phyloP scores from a whole-genome alignment of 2,888 invertebrate species.

The Meliscaeva auricollis region DNA sequence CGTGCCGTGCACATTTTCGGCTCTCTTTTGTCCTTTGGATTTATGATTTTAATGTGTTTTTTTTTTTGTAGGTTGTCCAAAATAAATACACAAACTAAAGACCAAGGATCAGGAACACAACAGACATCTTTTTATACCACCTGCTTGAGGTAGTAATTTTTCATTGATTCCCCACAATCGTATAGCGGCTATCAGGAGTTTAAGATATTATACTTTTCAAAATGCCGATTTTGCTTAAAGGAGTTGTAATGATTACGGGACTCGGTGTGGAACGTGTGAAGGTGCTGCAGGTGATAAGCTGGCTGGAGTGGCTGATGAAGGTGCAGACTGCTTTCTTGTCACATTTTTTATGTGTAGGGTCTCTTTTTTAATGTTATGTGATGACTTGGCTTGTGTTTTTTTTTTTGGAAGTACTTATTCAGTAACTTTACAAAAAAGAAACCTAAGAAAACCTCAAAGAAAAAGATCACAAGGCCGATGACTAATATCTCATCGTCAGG shows the following conservation, averaged over 20 bases:
- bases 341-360: not conserved
- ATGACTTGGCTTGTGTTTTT: too few species aligned
- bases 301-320: not conserved
- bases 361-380: not conserved
- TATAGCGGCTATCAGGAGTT: conserved; percentile 40
- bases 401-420: too few species aligned
- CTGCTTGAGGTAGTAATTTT: conserved; percentile 66
- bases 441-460: too few species aligned
- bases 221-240: conserved; percentile 59
- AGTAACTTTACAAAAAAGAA: too few species aligned
- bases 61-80: conserved; percentile 10
- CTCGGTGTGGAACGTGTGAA: conserved; percentile 13
- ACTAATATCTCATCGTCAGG: too few species aligned
- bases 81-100: conserved; percentile 28
- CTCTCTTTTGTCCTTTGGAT: conserved; percentile 58
- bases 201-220: conserved; percentile 54
- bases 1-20: conserved; percentile 22
- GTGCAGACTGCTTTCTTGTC: not conserved
- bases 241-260: conserved; percentile 37
- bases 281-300: conserved; percentile 59
- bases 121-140: conserved; percentile 36
- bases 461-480: too few species aligned
- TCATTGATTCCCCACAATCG: conserved; percentile 51
- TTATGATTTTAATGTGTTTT: conserved; percentile 62
- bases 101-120: not conserved